These are phyloP conservation scores for Pandion haliaetus DNA, from an alignment of 2,113 vertebrate genomes.

Conservation along the genomic window DNA sequence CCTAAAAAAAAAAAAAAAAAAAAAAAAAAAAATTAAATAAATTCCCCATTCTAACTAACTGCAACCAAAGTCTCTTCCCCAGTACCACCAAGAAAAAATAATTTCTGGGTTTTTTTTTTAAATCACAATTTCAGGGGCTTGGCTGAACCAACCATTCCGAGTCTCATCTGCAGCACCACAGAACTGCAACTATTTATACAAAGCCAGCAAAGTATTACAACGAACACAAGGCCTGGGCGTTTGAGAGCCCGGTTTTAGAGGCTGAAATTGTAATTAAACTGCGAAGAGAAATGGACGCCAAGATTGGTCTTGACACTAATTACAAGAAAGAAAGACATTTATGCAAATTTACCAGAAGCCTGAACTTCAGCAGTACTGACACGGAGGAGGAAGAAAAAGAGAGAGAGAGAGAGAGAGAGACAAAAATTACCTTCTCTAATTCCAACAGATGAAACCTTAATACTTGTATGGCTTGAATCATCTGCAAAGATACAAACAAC, in stretches of 20 bases:
- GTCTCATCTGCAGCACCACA: constrained; percentile 34
- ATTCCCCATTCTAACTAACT: constrained; percentile 20
- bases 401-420: not conserved
- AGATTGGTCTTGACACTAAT: constrained; percentile 99
- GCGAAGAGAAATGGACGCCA: constrained; percentile 86
- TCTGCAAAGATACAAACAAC: constrained; percentile 89
- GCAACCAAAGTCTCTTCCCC: constrained; percentile 17
- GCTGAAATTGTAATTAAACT: constrained; percentile 95
- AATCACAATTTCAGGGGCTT: not conserved
- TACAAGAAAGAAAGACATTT: constrained; percentile 93
- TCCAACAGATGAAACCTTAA: constrained; percentile 99
- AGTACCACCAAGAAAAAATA: not conserved
- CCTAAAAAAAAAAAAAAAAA: too few species aligned
- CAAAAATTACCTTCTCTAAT: constrained; percentile 97
- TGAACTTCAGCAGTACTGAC: constrained; percentile 72
- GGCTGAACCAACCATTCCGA: constrained; percentile 28
- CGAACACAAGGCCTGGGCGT: constrained; percentile 77
- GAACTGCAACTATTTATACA: constrained; percentile 69
- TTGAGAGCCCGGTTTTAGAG: constrained; percentile 84
- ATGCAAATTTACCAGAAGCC: constrained; percentile 86
- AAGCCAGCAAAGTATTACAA: constrained; percentile 75
- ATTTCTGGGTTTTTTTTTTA: not conserved
- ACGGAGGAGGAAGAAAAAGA: constrained; percentile 23
- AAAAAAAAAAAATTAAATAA: not conserved
- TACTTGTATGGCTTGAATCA: constrained; percentile 99